Evolutionary conservation across 1,140 invertebrate genomes (phyloP), one percentile per base, ranked within the genome.

Genomic region (Babylonia areolata): DNA sequence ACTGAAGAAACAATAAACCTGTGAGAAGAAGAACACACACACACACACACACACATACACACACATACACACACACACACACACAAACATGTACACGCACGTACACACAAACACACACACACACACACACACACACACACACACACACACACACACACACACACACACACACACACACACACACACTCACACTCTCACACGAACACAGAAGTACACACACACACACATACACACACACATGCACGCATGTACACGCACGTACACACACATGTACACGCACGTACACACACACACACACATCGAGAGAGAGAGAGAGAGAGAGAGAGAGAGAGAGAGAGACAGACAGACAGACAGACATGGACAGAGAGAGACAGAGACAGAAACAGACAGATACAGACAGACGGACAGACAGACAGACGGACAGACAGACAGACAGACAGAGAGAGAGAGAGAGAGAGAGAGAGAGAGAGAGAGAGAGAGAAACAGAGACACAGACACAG

Each of bases 391-490:
- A 64, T 1, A 71, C n/a, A 33, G 54, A 11, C n/a, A 37, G n/a
- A 35, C 6, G 1, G 83, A 77, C 42, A 31, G 73, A 75, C 69
- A 75, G 39, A 54, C 28, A 75, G 69, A 75, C 17, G 28, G 51
- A 42, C 6, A 73, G 42, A 85, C 1, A 54, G 81, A 82, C 1
- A 33, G 81, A 82, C 1, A 54, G 81, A 82, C 0, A 54, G 46
- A 82, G 12, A 54, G 46, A 82, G 15, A 54, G 46, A 69, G 58
- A 37, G 46, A 69, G 81, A 51, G 81, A 82, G 58, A 54, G 46
- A 35, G 81, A 31, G 81, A 82, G 81, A 54, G 81, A 64, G 81
- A 31, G 81, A 64, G 81, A 54, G 81, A 64, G 46, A 64, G 15
- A 64, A 12, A 64, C 1, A 82, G 58, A 58, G 46, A 39, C 23